A percentile compares a stretch with the other conserved stretches of the same genome.
Evolutionary conservation across 2,797 vertebrate genomes (phyloP).

Genomic region (Gobio occitaniae): DNA sequence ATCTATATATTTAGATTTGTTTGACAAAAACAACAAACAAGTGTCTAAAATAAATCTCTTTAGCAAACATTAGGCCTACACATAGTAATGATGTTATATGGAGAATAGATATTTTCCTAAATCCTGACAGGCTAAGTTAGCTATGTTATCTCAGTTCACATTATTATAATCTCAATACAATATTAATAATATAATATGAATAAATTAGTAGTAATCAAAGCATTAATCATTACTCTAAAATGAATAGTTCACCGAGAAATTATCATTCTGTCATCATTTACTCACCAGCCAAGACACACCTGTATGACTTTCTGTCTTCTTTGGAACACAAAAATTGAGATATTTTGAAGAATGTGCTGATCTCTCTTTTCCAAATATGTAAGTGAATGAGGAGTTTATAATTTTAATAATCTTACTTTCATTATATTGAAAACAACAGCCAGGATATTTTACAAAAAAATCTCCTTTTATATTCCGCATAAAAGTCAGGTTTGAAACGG

Average conservation of each 20-base stretch:
- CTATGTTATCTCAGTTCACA: background rate
- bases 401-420: background rate
- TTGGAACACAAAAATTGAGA: background rate
- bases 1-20: background rate
- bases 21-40: background rate
- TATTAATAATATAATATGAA: background rate
- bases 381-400: background rate
- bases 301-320: background rate
- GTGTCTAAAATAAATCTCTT: background rate
- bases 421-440: background rate
- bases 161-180: background rate
- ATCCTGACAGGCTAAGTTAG: background rate
- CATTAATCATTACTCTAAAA: background rate
- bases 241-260: background rate
- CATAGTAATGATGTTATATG: background rate
- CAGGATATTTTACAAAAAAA: background rate
- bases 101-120: background rate
- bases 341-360: background rate
- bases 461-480: background rate
- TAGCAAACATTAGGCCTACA: background rate
- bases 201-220: background rate
- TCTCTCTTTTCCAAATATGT: background rate
- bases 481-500: background rate
- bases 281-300: background rate
- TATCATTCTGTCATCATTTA: background rate